Evolutionary conservation across 2,113 vertebrate genomes (phyloP), one percentile per base, ranked within the genome.

Genomic region (Oriolus oriolus): DNA sequence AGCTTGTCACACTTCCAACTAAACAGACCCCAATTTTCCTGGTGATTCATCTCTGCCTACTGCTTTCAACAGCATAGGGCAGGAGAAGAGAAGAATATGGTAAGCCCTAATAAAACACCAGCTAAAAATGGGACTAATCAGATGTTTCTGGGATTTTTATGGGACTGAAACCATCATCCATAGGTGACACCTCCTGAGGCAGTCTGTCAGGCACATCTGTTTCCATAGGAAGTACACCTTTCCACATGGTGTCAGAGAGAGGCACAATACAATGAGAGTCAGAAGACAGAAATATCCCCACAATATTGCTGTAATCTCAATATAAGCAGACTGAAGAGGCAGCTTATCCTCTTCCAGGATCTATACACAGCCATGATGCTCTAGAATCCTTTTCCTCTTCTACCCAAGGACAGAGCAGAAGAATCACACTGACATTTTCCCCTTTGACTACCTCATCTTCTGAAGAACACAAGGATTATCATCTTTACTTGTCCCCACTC

Each of bases 11-110:
- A 69, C 21, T 84, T 90, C 54, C 74, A 92, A 33, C 37, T 81
- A 84, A 87, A 90, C 5, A 33, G 74, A 68, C 69, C 86, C 74
- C 47, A 70, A 5, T 75, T 92, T 82, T 90, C n/a, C 65, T 75
- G 47, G 28, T 96, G 94, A 96, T 92, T 92, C 93, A 96, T 88
- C 69, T 85, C 89, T 90, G 91, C 94, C 95, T 95, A 92, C 86
- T 78, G 45, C 79, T 90, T 95, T 85, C 56, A 69, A 50, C 41
- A 66, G 56, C 71, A 91, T 4, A 20, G 70, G 69, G 42, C 65
- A 88, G 18, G n/a, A 95, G 42, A 78, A 92, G 9, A 78, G 24
- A 75, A 90, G 95, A 84, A 78, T 16, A 82, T 2, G 13, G 79
- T 35, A 78, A 70, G 59, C 10, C 28, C 65, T 70, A 61, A 81